Conservation (phyloP, 2,797 vertebrate species). For the Coreius guichenoti region DNA sequence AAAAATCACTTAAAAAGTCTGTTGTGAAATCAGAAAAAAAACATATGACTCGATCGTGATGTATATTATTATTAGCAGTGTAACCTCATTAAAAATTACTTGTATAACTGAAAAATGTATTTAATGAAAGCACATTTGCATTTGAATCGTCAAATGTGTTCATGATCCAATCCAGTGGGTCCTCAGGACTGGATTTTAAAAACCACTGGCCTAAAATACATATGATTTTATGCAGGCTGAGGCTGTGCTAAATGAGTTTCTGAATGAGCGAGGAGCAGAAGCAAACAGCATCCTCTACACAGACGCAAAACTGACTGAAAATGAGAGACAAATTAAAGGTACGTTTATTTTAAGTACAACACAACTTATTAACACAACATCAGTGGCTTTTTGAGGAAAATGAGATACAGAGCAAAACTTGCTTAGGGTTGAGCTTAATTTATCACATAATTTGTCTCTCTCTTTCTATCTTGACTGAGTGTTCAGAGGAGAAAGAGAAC, state of each 20-base stretch:
- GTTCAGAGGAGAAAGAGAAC: conserved; percentile 55
- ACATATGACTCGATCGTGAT: too few relatives aligned
- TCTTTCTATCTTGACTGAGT: too few relatives aligned
- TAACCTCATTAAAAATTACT: too few relatives aligned
- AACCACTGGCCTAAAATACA: background rate
- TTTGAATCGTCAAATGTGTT: background rate
- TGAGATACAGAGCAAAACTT: too few relatives aligned
- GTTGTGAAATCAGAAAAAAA: too few relatives aligned
- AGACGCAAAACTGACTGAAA: conserved; percentile 59
- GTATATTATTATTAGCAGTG: too few relatives aligned
- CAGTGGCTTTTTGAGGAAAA: background rate
- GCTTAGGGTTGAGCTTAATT: background rate
- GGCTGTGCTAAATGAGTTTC: conserved; percentile 59
- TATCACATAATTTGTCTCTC: background rate
- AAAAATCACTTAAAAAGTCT: too few relatives aligned
- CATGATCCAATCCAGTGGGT: background rate
- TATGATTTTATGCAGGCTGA: conserved; percentile 58
- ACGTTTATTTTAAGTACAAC: background rate
- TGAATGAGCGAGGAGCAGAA: conserved; percentile 51
- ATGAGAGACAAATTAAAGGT: conserved; percentile 59
- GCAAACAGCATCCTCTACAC: conserved; percentile 56
- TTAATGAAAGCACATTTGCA: too few relatives aligned
- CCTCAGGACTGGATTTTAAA: background rate
- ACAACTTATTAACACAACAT: too few relatives aligned
- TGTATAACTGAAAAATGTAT: too few relatives aligned